Evolutionary conservation across 2,113 vertebrate species (phyloP).

Genomic region (Grallaria varia): DNA sequence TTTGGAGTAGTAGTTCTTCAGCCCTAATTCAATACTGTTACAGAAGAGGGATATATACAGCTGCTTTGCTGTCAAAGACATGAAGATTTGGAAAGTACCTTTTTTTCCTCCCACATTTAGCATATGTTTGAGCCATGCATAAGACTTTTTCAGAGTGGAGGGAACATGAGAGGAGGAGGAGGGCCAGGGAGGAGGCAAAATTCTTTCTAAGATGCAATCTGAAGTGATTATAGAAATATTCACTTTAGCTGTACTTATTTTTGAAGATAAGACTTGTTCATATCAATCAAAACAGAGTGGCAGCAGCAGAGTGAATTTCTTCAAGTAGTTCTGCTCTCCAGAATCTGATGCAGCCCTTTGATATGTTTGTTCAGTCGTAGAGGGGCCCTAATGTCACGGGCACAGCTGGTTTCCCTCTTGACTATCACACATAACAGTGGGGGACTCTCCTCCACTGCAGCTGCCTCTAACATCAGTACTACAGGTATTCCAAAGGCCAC

Average conservation of each 20-base stretch:
- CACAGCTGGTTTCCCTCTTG: neutral
- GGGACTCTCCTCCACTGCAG: neutral
- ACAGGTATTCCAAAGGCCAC: neutral
- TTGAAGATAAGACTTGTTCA: slow-evolving; percentile 45
- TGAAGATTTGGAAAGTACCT: neutral
- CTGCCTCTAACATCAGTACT: neutral
- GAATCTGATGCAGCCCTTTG: neutral
- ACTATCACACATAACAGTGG: neutral
- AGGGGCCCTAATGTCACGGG: neutral
- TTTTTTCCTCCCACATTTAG: neutral
- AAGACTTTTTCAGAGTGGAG: neutral
- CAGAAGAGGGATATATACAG: neutral
- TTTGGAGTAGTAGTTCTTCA: neutral
- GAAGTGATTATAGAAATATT: slow-evolving; percentile 46
- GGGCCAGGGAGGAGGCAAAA: neutral
- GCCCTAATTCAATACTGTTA: neutral
- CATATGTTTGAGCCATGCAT: neutral
- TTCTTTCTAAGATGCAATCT: neutral
- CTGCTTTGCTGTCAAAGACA: slow-evolving; percentile 19
- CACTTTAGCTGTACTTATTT: slow-evolving; percentile 3
- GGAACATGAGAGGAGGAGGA: neutral
- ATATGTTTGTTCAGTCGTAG: neutral
- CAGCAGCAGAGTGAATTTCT: slow-evolving; percentile 15
- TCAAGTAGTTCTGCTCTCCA: slow-evolving; percentile 2
- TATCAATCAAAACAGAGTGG: slow-evolving; percentile 40